Conservation (phyloP, 2,113 vertebrate species). For the Sphaerodactylus townsendi region DNA sequence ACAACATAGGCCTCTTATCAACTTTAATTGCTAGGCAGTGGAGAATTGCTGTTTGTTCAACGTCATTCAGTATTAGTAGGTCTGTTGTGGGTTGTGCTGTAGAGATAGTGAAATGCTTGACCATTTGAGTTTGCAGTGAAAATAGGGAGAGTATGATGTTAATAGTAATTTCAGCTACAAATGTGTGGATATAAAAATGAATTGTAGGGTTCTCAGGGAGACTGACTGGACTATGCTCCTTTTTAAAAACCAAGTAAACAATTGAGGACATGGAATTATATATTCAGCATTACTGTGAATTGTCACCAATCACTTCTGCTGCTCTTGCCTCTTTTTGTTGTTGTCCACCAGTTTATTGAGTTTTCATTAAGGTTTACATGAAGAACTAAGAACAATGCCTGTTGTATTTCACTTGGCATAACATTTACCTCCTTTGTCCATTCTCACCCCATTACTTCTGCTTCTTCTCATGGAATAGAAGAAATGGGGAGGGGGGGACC, state of each 20-base stretch:
- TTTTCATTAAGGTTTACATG: not conserved
- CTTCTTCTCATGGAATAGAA: not conserved
- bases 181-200: not conserved
- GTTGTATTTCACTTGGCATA: not conserved
- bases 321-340: not conserved
- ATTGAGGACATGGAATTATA: not conserved
- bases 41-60: slow-evolving; percentile 49
- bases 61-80: slow-evolving; percentile 15
- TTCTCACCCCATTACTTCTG: not conserved
- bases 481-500: not conserved
- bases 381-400: not conserved
- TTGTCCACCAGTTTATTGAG: not conserved
- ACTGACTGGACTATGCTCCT: not conserved
- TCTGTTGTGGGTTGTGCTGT: slow-evolving; percentile 3
- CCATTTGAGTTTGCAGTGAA: not conserved
- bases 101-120: slow-evolving; percentile 24
- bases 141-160: not conserved
- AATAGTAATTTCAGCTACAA: not conserved
- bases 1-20: slow-evolving; percentile 62
- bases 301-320: not conserved
- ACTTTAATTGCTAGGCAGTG: slow-evolving; percentile 51
- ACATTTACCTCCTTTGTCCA: not conserved
- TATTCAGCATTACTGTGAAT: not conserved
- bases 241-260: not conserved
- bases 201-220: not conserved